Evolutionary conservation across 2,888 invertebrate species (phyloP), one percentile per base, ranked within the genome.

Genomic region (Noctua comes): DNA sequence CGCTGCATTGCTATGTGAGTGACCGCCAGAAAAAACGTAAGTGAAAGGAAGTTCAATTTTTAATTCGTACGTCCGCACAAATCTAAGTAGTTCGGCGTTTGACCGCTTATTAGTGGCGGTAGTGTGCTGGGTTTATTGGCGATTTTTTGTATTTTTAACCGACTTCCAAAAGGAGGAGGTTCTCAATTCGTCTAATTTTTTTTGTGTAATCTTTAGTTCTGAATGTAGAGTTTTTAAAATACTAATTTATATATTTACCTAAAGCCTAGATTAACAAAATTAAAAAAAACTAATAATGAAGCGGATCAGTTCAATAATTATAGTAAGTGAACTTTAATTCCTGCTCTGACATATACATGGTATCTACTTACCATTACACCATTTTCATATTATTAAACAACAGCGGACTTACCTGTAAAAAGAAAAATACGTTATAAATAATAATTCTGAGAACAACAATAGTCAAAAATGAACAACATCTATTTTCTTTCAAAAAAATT

Each of bases 11-110:
- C 64, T 68, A 77, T 36, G 75, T 75, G 46, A 76, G 43, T 79
- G 76, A 79, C 75, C 84, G 51, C 43, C 70, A 64, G 69, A 84
- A 87, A 89, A 90, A 88, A 79, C 51, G 13, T 69, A 79, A 86
- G 88, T 86, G 89, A 90, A 87, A 78, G 86, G 86, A 82, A 70
- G 69, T 68, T 27, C 11, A 16, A 36, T 83, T 88, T 88, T 86
- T 76, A 64, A 73, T 77, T 77, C 73, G 59, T 68, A 70, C 57
- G 68, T 57, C 27, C 36, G 79, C 46, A 68, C 36, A 78, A 73
- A 77, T 48, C 79, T 10, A 54, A 66, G 16, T 79, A 86, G 90
- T 88, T 90, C 84, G 1, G 4, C 1, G 11, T 43, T 48, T 21
- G 64, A 1, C 77, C 90, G 76, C 62, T 72, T 24, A 48, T 62